Percentiles rank a stretch among this genome's conserved stretches.
Evolutionary conservation across 2,113 vertebrate genomes (phyloP).

Genomic region (Verasper variegatus): DNA sequence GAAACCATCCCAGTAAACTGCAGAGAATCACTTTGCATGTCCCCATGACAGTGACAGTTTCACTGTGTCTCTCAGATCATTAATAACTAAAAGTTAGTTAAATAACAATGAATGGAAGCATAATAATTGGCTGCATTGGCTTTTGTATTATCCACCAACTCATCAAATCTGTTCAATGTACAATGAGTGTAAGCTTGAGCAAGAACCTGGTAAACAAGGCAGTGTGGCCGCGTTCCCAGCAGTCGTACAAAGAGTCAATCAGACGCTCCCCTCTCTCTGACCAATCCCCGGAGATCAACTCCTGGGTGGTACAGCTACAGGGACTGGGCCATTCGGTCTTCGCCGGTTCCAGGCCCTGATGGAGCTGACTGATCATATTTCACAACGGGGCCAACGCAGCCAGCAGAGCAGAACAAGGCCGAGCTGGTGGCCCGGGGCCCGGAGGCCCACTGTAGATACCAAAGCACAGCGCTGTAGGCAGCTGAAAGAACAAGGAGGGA

Average conservation of each 20-base stretch:
- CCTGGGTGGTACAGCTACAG: constrained; percentile 35
- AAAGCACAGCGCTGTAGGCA: constrained; percentile 35
- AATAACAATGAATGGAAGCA: too few species aligned
- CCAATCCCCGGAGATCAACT: constrained; percentile 44
- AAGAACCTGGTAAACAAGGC: constrained; percentile 39
- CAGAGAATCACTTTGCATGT: constrained; percentile 22
- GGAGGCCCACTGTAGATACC: constrained; percentile 60
- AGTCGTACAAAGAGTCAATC: constrained; percentile 25
- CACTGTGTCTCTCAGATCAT: too few species aligned
- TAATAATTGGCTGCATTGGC: not conserved
- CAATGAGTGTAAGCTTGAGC: constrained; percentile 2
- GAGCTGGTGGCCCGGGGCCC: constrained; percentile 53
- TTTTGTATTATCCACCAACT: not conserved
- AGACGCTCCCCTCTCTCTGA: constrained; percentile 7
- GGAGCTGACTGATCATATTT: constrained; percentile 71
- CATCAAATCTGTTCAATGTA: constrained; percentile 28
- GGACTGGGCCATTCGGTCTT: constrained; percentile 25
- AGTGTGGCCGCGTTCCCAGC: constrained; percentile 38
- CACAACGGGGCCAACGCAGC: constrained; percentile 54
- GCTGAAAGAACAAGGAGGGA: constrained; percentile 34
- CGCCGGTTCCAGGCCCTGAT: constrained; percentile 41
- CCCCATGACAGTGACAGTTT: not conserved
- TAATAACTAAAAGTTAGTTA: too few species aligned
- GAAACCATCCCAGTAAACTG: constrained; percentile 50
- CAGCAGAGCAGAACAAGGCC: constrained; percentile 54